Evolutionary conservation across 2,113 vertebrate species (phyloP), one percentile per base, ranked within the genome.

Genomic region (Rousettus leschenaultii): DNA sequence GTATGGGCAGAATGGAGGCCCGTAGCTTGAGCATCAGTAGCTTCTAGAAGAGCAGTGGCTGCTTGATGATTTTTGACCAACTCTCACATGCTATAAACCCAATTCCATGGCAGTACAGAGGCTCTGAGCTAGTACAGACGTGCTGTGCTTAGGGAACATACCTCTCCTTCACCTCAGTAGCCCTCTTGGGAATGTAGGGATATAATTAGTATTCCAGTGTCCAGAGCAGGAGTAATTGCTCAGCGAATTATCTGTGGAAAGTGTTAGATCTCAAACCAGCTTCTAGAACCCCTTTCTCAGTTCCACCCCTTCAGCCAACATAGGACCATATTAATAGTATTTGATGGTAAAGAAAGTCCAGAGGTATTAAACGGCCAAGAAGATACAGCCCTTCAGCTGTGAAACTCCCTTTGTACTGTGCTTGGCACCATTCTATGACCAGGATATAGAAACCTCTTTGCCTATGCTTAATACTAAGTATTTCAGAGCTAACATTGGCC

Each of bases 271-370:
- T 84, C 61, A 86, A 59, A 28, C 24, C 53, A 77, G 35, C 30
- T 48, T 84, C 83, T 91, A 95, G 87, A 95, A 92, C 21, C 66
- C 51, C 75, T 89, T 80, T 38, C 51, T 89, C 30, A 57, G 40
- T 80, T 73, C 21, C 16, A 53, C 14, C 7, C 16, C 15, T 95
- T 63, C 10, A 28, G 5, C 6, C 91, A 65, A 2, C 57, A 22
- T 13, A 71, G 48, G 80, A n/a, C 75, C 35, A 61, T 89, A 70
- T 87, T 75, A 75, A 43, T 66, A 33, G 13, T 30, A 48, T 53
- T 66, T 33, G 18, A 14, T 24, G 16, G 13, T 82, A 73, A 82
- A 51, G 35, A 48, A 85, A 95, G 57, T 51, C 33, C 26, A 68
- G 24, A 40, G 57, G 21, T 68, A 45, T 40, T 74, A 43, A 68